Percentiles rank a stretch among this genome's conserved stretches.
Evolutionary conservation across 2,888 invertebrate species (phyloP).

Genomic region (Notodonta dromedarius): DNA sequence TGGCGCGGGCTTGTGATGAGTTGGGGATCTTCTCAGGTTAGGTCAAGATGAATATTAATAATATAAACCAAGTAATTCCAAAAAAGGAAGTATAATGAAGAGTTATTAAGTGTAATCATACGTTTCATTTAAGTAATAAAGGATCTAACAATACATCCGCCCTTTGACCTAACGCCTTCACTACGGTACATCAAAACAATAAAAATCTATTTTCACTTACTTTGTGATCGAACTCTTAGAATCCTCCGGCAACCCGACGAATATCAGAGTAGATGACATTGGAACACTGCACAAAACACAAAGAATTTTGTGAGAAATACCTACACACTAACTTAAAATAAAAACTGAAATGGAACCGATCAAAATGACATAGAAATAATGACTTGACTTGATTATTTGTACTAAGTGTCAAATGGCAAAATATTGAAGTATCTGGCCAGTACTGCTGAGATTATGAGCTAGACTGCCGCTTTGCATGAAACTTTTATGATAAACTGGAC

Average conservation of each 20-base stretch:
- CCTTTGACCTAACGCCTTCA: too few relatives aligned
- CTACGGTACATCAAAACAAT: too few relatives aligned
- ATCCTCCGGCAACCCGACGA: slow-evolving; percentile 83
- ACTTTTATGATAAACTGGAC: slow-evolving; percentile 60
- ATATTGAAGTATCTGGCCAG: slow-evolving; percentile 53
- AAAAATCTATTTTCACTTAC: slow-evolving; percentile 53
- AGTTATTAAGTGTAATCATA: too few relatives aligned
- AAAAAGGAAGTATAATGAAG: too few relatives aligned
- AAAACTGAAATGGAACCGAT: slow-evolving; percentile 21
- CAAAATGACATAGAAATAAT: slow-evolving; percentile 29
- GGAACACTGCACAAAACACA: slow-evolving; percentile 50
- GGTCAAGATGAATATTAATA: too few relatives aligned
- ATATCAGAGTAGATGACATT: slow-evolving; percentile 87
- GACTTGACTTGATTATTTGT: slow-evolving; percentile 35
- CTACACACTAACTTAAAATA: slow-evolving; percentile 26
- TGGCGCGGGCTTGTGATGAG: too few relatives aligned
- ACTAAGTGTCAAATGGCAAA: slow-evolving; percentile 11
- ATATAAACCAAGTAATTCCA: too few relatives aligned
- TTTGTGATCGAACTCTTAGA: slow-evolving; percentile 86
- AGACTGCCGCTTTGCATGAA: slow-evolving; percentile 60
- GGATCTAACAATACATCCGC: too few relatives aligned
- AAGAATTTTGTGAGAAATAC: slow-evolving; percentile 46
- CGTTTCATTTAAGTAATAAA: too few relatives aligned
- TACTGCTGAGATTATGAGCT: slow-evolving; percentile 54
- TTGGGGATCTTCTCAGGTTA: too few relatives aligned